These are phyloP conservation scores for Oryzias celebensis DNA, from an alignment of 2,113 vertebrate genomes.

Conservation along the genomic window DNA sequence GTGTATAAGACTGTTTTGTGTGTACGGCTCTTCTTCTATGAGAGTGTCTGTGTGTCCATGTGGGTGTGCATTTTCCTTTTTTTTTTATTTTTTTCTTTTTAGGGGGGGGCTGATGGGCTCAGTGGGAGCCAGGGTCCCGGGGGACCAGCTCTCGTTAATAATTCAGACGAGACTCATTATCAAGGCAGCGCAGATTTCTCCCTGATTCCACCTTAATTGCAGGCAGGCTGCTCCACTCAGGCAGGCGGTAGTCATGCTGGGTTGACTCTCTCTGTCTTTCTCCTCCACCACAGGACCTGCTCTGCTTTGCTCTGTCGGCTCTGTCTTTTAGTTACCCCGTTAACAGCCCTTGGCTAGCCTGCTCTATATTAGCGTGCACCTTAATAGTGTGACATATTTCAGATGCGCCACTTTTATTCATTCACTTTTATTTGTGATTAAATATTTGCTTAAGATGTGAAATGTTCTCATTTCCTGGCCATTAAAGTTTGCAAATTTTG, in stretches of 20 bases:
- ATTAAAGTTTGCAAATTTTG: conserved; percentile 11
- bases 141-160: conserved; percentile 84
- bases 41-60: conserved; percentile 1
- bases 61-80: conserved; percentile 18
- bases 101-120: conserved; percentile 74
- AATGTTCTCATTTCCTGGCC: conserved; percentile 36
- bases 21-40: conserved; percentile 16
- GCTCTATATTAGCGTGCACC: conserved; percentile 39
- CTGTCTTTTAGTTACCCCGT: conserved; percentile 48
- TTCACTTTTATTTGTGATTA: conserved; percentile 20
- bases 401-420: neutral
- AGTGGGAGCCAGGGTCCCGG: conserved; percentile 76
- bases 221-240: conserved; percentile 82
- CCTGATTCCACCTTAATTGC: conserved; percentile 86
- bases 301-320: conserved; percentile 55
- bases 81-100: conserved; percentile 21
- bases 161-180: conserved; percentile 86
- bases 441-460: conserved; percentile 46
- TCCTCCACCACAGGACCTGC: conserved; percentile 50
- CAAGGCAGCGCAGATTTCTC: conserved; percentile 83
- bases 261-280: conserved; percentile 68
- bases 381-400: conserved; percentile 36
- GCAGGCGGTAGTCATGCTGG: conserved; percentile 78
- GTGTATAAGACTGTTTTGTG: conserved; percentile 38
- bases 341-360: conserved; percentile 53